These are phyloP conservation scores for Alloscopus bannaensis DNA, from an alignment of 2,888 invertebrate genomes.

Conservation along the genomic window DNA sequence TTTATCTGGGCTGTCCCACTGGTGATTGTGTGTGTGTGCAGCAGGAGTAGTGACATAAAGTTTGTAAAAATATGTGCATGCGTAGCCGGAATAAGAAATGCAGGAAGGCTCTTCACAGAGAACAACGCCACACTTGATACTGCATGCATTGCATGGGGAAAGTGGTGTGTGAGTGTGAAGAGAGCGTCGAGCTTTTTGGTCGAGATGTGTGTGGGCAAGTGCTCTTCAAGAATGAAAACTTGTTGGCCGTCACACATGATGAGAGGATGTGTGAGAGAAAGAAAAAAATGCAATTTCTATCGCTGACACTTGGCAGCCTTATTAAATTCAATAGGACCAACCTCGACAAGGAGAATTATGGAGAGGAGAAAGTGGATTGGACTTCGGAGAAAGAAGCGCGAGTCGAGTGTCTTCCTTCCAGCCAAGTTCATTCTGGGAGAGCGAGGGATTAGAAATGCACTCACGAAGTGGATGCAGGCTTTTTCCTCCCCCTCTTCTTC, in stretches of 20 bases:
- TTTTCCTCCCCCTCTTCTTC: no score
- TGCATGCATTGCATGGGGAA: conserved; percentile 15
- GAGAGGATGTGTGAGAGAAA: no score
- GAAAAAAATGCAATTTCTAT: conserved; percentile 56
- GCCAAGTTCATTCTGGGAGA: no score
- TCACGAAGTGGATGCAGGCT: no score
- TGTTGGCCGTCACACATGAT: no score
- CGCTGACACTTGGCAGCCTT: conserved; percentile 63
- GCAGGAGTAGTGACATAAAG: conserved; percentile 14
- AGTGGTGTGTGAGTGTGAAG: neutral
- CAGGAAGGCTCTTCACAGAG: neutral
- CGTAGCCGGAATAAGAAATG: conserved; percentile 16
- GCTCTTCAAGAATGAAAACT: conserved; percentile 9
- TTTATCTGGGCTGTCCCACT: neutral
- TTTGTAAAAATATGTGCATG: conserved; percentile 21
- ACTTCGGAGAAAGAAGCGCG: conserved; percentile 2
- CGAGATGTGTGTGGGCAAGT: neutral
- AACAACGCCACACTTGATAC: no score
- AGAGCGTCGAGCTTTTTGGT: neutral
- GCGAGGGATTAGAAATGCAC: neutral
- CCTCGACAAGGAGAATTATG: neutral
- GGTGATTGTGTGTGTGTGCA: conserved; percentile 6
- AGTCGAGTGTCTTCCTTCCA: no score
- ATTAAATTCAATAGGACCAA: conserved; percentile 61
- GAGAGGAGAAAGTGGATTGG: conserved; percentile 1